phyloP scores from a whole-genome alignment of 2,888 invertebrate genomes.

The Caenorhabditis uteleia region DNA sequence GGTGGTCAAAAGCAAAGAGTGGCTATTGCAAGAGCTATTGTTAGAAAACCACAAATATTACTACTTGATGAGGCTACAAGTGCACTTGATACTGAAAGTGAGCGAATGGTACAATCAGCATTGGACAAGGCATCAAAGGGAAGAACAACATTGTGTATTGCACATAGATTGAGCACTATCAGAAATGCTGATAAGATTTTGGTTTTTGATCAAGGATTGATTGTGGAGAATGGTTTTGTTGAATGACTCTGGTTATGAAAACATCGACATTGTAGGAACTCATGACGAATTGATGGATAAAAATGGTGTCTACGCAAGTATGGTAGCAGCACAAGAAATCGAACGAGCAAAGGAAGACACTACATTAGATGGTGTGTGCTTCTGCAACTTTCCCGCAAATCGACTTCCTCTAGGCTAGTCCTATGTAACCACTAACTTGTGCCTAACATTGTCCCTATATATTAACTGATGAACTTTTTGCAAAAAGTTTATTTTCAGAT shows the following conservation, averaged over 20 bases:
- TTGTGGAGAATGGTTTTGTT: constrained; percentile 69
- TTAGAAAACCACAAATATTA: constrained; percentile 63
- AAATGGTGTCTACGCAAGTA: constrained; percentile 76
- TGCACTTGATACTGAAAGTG: constrained; percentile 74
- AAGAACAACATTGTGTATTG: constrained; percentile 71
- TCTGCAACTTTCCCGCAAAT: constrained; percentile 40
- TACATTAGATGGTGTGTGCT: constrained; percentile 47
- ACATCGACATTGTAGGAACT: constrained; percentile 75
- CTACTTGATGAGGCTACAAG: constrained; percentile 71
- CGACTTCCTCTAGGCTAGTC: constrained; percentile 42
- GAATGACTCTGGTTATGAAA: not conserved
- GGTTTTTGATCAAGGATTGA: constrained; percentile 69
- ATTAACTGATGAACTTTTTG: not conserved
- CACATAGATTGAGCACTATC: constrained; percentile 72
- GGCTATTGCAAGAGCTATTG: constrained; percentile 54
- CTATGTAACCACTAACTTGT: not conserved
- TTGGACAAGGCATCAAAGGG: constrained; percentile 72
- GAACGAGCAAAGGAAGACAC: constrained; percentile 53
- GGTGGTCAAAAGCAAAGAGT: constrained; percentile 53
- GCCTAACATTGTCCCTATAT: not conserved
- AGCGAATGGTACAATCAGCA: constrained; percentile 83
- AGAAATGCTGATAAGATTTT: constrained; percentile 72
- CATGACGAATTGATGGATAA: constrained; percentile 77
- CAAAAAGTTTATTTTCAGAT: constrained; percentile 21
- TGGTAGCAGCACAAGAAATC: constrained; percentile 69